Evolutionary conservation across 2,113 vertebrate species (phyloP).

Genomic region (Ochotona curzoniae): DNA sequence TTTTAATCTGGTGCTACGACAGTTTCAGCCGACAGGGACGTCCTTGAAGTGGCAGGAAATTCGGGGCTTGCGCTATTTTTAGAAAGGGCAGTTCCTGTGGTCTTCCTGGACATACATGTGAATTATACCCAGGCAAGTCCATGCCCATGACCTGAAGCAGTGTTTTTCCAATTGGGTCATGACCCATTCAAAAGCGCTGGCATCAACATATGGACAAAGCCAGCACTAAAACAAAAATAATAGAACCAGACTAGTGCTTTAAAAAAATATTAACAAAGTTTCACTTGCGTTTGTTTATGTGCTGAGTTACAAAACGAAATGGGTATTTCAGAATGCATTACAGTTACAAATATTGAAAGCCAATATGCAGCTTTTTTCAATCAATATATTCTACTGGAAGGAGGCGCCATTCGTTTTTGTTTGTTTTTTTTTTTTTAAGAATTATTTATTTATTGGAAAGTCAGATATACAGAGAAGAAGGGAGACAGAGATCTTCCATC

Average conservation of each 20-base stretch:
- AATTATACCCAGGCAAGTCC: background rate
- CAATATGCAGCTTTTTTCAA: background rate
- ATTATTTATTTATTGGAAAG: no score
- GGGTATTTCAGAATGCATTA: background rate
- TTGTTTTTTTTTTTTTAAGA: no score
- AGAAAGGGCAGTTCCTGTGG: background rate
- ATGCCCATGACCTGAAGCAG: background rate
- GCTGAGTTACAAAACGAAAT: slow-evolving; percentile 16
- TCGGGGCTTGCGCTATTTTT: background rate
- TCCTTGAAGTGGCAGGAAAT: slow-evolving; percentile 23
- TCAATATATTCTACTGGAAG: background rate
- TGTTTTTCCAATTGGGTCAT: background rate
- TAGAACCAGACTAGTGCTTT: background rate
- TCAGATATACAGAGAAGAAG: no score
- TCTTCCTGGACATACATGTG: background rate
- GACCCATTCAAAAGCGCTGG: background rate
- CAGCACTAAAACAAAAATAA: background rate
- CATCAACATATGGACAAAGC: slow-evolving; percentile 38
- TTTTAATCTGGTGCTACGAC: slow-evolving; percentile 48
- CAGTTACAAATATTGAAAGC: slow-evolving; percentile 46
- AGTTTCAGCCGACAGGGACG: background rate
- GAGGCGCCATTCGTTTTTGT: no score
- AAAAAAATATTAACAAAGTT: background rate
- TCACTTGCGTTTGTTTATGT: background rate
- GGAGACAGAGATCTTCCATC: no score